Evolutionary conservation across 2,888 invertebrate genomes (phyloP).

Genomic region (Stenolophus ochropezus): DNA sequence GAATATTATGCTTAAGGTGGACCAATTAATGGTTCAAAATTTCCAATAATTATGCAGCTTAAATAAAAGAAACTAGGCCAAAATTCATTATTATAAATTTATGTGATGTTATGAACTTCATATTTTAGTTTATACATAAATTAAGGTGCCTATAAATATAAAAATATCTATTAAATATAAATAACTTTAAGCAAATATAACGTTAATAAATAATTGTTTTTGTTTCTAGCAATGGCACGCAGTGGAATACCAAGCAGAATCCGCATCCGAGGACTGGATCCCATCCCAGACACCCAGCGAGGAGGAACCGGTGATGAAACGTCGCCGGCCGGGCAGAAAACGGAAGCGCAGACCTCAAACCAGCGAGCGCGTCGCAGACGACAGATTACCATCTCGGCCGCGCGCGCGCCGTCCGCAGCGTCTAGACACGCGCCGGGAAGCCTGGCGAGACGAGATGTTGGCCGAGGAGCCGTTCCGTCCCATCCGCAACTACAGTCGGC

Average conservation of each 20-base stretch:
- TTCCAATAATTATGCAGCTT: no score
- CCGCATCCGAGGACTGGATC: constrained; percentile 69
- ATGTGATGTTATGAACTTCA: no score
- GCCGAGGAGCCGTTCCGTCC: constrained; percentile 65
- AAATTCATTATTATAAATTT: no score
- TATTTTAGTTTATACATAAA: no score
- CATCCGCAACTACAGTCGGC: constrained; percentile 65
- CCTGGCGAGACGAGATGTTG: constrained; percentile 68
- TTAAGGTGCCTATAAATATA: no score
- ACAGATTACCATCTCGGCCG: constrained; percentile 70
- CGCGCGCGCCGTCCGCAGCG: constrained; percentile 68
- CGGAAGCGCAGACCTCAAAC: constrained; percentile 78
- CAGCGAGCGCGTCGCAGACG: constrained; percentile 64
- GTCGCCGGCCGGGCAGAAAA: constrained; percentile 75
- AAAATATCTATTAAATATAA: neutral
- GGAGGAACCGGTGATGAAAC: constrained; percentile 67
- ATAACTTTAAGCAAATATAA: no score
- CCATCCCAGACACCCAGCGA: constrained; percentile 70
- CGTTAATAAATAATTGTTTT: constrained; percentile 26
- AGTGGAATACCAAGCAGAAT: constrained; percentile 69
- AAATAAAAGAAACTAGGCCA: no score
- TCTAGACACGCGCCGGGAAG: constrained; percentile 66
- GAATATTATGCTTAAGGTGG: no score
- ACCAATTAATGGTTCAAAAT: no score
- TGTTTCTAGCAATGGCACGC: constrained; percentile 75